Conservation (phyloP, 2,888 invertebrate genomes). For the Furcula furcula region DNA sequence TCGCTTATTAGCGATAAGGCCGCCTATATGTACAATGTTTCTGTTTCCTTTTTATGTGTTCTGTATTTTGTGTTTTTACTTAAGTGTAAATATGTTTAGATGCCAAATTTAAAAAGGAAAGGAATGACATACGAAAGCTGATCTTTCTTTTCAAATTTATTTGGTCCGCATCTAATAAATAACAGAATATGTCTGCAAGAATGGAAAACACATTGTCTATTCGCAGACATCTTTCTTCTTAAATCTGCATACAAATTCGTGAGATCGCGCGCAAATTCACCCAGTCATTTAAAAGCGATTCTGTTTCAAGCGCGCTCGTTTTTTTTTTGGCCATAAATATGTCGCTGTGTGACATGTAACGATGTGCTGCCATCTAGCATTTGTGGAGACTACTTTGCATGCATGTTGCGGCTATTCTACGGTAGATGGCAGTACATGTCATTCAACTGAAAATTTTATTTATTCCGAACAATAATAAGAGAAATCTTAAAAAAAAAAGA, state of each 20-base stretch:
- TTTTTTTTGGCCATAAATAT: constrained; percentile 73
- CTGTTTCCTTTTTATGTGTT: no score
- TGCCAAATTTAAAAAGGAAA: no score
- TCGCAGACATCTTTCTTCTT: constrained; percentile 67
- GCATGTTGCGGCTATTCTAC: constrained; percentile 26
- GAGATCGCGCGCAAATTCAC: constrained; percentile 75
- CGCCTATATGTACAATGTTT: no score
- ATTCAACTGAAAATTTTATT: constrained; percentile 18
- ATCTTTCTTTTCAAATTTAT: constrained; percentile 24
- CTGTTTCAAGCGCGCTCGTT: constrained; percentile 64
- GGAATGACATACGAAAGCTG: no score
- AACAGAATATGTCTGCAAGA: constrained; percentile 61
- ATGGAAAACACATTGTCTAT: constrained; percentile 63
- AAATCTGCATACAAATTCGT: constrained; percentile 76
- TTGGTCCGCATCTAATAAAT: constrained; percentile 54
- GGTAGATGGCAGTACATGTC: constrained; percentile 58
- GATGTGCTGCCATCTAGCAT: constrained; percentile 51
- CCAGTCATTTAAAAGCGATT: constrained; percentile 77
- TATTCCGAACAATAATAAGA: no score
- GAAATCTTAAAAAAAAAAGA: no score
- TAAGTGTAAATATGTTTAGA: no score
- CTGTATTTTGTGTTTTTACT: no score
- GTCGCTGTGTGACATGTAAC: constrained; percentile 54
- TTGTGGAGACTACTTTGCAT: constrained; percentile 31
- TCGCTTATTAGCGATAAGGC: no score